These are phyloP conservation scores for Eilema sororculum DNA, from an alignment of 2,888 invertebrate genomes.

Conservation along the genomic window DNA sequence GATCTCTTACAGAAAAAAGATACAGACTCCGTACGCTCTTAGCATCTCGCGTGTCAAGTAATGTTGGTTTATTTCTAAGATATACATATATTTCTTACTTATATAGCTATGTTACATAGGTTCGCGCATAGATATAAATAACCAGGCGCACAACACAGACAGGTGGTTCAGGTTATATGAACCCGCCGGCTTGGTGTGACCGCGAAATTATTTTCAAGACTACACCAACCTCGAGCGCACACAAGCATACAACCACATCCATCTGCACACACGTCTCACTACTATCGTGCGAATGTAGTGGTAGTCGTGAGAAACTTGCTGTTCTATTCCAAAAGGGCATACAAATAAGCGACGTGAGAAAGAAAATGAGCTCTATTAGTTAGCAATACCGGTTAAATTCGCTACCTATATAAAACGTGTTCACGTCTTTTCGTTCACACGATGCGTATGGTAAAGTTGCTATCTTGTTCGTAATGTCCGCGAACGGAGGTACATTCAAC, in stretches of 20 bases:
- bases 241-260: conserved; percentile 61
- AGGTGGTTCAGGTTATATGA: conserved; percentile 85
- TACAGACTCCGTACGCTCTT: conserved; percentile 9
- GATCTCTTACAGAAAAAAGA: conserved; percentile 11
- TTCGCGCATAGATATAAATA: conserved; percentile 84
- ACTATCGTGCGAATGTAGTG: conserved; percentile 74
- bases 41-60: conserved; percentile 33
- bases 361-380: conserved; percentile 64
- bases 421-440: conserved; percentile 60
- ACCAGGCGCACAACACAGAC: conserved; percentile 84
- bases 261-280: conserved; percentile 79
- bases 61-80: conserved; percentile 42
- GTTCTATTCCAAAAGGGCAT: conserved; percentile 62
- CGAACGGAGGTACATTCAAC: conserved; percentile 87
- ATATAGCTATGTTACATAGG: conserved; percentile 74
- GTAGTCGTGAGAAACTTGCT: conserved; percentile 86
- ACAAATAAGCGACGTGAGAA: conserved; percentile 45
- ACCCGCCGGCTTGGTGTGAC: conserved; percentile 84
- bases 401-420: conserved; percentile 62
- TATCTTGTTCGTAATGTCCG: conserved; percentile 87
- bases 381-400: conserved; percentile 51
- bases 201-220: conserved; percentile 88
- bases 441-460: conserved; percentile 82
- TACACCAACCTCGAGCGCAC: conserved; percentile 81
- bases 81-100: conserved; percentile 35